Conservation (phyloP, 2,113 vertebrate species). For the Pelodiscus sinensis region DNA sequence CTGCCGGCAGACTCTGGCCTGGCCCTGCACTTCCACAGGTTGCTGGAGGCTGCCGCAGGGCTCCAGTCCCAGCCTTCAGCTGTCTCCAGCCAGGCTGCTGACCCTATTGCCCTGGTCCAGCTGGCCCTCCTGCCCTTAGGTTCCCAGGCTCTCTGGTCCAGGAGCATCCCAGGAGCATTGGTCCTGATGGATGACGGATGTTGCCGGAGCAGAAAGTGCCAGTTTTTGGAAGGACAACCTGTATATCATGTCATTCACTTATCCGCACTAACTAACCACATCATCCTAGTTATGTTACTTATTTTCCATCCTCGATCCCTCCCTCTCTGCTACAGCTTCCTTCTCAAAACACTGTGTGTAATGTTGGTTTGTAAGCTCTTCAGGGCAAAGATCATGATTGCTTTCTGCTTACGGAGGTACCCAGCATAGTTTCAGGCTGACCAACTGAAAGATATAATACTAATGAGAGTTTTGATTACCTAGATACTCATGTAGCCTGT, state of each 20-base stretch:
- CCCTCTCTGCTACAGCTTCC: background rate
- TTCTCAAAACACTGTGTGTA: accelerated
- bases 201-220: no score
- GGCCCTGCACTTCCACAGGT: no score
- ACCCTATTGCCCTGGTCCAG: no score
- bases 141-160: no score
- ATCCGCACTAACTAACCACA: background rate
- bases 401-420: background rate
- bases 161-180: no score
- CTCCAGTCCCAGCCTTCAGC: no score
- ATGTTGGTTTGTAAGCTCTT: background rate
- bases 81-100: no score
- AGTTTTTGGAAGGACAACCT: no score
- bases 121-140: no score
- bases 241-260: background rate
- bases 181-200: no score
- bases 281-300: background rate
- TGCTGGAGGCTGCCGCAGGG: no score
- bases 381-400: background rate
- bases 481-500: background rate
- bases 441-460: background rate
- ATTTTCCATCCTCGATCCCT: accelerated
- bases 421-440: background rate
- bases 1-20: no score
- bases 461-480: background rate